phyloP scores from a whole-genome alignment of 1,140 invertebrate genomes.

The Scaptodrosophila lebanonensis region DNA sequence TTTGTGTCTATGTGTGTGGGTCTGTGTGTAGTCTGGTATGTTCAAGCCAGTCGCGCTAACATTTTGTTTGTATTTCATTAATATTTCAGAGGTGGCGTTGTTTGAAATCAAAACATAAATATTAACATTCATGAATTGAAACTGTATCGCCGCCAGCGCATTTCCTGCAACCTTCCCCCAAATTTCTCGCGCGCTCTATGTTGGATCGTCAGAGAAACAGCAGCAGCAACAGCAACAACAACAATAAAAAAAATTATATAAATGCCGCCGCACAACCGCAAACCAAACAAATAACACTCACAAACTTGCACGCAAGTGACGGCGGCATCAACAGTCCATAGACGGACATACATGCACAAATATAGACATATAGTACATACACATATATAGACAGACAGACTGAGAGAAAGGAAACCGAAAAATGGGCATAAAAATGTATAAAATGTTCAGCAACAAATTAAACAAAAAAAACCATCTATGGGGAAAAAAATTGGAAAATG shows the following conservation, averaged over 20 bases:
- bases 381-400: background rate
- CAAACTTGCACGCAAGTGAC: constrained; percentile 13
- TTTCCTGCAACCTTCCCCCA: constrained; percentile 45
- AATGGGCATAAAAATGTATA: constrained; percentile 12
- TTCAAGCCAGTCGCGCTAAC: constrained; percentile 46
- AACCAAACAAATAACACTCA: constrained; percentile 56
- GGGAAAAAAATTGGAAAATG: constrained; percentile 60
- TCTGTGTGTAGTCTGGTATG: constrained; percentile 25
- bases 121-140: constrained; percentile 76
- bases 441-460: constrained; percentile 3
- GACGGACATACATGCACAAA: constrained; percentile 22
- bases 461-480: constrained; percentile 15
- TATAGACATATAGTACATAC: constrained; percentile 17
- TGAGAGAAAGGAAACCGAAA: constrained; percentile 7
- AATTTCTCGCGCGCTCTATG: background rate
- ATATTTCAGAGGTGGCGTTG: constrained; percentile 75
- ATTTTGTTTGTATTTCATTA: constrained; percentile 75
- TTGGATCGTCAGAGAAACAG: constrained; percentile 11
- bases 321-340: no score
- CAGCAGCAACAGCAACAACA: constrained; percentile 3
- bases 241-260: constrained; percentile 60
- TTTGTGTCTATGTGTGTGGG: constrained; percentile 3
- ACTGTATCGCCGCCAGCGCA: constrained; percentile 63
- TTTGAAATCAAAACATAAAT: constrained; percentile 76
- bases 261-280: constrained; percentile 63